These are phyloP conservation scores for Copidosoma aretas DNA, from an alignment of 2,888 invertebrate species.

Conservation along the genomic window DNA sequence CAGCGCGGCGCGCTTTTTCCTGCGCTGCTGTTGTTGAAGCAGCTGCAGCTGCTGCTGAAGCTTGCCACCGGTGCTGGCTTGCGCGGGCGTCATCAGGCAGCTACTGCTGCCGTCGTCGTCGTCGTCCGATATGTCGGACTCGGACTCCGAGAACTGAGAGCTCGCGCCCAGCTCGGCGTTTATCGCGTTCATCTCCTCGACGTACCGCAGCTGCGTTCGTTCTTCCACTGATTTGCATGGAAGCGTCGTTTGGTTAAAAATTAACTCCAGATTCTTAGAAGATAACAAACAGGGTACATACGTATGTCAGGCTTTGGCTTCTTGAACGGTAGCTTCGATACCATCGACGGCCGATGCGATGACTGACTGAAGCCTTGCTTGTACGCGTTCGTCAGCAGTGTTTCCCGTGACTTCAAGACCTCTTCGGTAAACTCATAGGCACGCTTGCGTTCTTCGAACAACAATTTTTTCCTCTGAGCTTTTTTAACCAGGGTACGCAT, in stretches of 20 bases:
- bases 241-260: conserved; percentile 38
- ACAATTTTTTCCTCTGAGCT: conserved; percentile 76
- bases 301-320: conserved; percentile 64
- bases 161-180: conserved; percentile 54
- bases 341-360: conserved; percentile 58
- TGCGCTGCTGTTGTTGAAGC: conserved; percentile 29
- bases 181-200: conserved; percentile 57
- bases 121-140: conserved; percentile 11
- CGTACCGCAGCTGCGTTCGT: conserved; percentile 56
- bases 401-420: conserved; percentile 65
- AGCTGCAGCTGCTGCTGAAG: conserved; percentile 37
- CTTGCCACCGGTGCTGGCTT: conserved; percentile 38
- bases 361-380: conserved; percentile 62
- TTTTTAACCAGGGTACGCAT: conserved; percentile 79
- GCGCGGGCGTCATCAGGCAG: conserved; percentile 34
- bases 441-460: conserved; percentile 68
- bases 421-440: conserved; percentile 61
- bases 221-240: conserved; percentile 59
- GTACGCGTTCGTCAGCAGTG: conserved; percentile 74
- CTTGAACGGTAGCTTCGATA: conserved; percentile 59
- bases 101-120: conserved; percentile 29
- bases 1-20: conserved; percentile 26
- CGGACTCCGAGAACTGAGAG: conserved; percentile 47
- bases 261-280: conserved; percentile 23
- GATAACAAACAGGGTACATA: conserved; percentile 41